Percentiles rank a stretch among this genome's conserved stretches.
These are phyloP conservation scores for Brachynemurus nebulosus DNA, from an alignment of 2,888 invertebrate genomes.

Conservation along the genomic window DNA sequence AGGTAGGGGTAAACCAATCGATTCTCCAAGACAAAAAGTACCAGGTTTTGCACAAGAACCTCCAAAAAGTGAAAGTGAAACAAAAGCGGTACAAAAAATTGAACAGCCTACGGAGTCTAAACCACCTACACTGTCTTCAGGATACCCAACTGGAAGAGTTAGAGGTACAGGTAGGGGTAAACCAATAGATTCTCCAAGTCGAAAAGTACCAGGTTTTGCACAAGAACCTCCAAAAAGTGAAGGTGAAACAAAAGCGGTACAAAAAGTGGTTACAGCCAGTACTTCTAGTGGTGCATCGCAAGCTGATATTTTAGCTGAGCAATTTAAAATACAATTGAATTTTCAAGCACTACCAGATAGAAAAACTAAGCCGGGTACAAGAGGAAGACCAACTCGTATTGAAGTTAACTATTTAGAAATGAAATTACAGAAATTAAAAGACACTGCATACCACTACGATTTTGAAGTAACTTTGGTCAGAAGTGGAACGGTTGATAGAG, in stretches of 20 bases:
- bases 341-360: constrained; percentile 17
- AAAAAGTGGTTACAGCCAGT: not conserved
- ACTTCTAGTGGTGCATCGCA: not conserved
- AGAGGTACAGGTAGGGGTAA: too few relatives aligned
- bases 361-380: constrained; percentile 24
- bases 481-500: too few relatives aligned
- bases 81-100: too few relatives aligned
- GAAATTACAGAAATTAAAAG: constrained; percentile 32
- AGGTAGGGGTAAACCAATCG: not conserved
- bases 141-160: too few relatives aligned
- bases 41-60: not conserved
- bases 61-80: not conserved
- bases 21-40: not conserved
- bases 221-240: not conserved
- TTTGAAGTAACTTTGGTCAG: constrained; percentile 44
- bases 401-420: constrained; percentile 53
- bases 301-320: not conserved
- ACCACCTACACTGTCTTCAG: too few relatives aligned
- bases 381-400: constrained; percentile 34
- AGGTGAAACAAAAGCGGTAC: not conserved
- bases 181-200: not conserved
- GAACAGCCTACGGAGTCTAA: too few relatives aligned
- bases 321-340: not conserved
- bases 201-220: not conserved
- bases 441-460: constrained; percentile 63